phyloP scores from a whole-genome alignment of 2,113 vertebrate genomes.

The Aphyosemion australe region DNA sequence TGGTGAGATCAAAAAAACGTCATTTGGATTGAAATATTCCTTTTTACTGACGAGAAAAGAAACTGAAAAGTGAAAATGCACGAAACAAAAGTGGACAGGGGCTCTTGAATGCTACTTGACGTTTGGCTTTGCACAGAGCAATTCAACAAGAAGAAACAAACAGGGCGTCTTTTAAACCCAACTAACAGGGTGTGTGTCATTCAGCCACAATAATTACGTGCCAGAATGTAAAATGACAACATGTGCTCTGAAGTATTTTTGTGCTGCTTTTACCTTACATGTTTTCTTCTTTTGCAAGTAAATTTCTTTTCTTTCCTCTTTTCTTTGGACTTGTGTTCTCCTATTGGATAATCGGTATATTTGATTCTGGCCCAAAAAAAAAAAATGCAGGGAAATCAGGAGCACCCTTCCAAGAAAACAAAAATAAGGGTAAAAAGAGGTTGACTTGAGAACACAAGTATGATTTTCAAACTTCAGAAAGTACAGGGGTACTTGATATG shows the following conservation, averaged over 20 bases:
- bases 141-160: slow-evolving; percentile 41
- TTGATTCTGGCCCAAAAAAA: slow-evolving; percentile 61
- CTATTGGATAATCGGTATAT: slow-evolving; percentile 51
- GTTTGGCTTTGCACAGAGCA: slow-evolving; percentile 56
- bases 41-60: slow-evolving; percentile 24
- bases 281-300: slow-evolving; percentile 61
- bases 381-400: slow-evolving; percentile 66
- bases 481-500: slow-evolving; percentile 68
- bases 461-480: slow-evolving; percentile 68
- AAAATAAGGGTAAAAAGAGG: slow-evolving; percentile 46
- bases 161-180: slow-evolving; percentile 44
- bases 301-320: slow-evolving; percentile 16
- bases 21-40: slow-evolving; percentile 6
- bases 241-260: slow-evolving; percentile 65
- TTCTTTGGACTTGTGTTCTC: slow-evolving; percentile 55
- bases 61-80: slow-evolving; percentile 10
- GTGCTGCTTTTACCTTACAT: slow-evolving; percentile 64
- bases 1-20: slow-evolving; percentile 23
- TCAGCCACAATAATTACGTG: slow-evolving; percentile 58
- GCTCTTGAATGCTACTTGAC: slow-evolving; percentile 49
- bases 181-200: slow-evolving; percentile 50
- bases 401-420: slow-evolving; percentile 53
- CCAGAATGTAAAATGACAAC: slow-evolving; percentile 74
- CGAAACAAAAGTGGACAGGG: slow-evolving; percentile 18
- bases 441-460: slow-evolving; percentile 61